phyloP scores from a whole-genome alignment of 2,797 vertebrate species.

The Channa striata region DNA sequence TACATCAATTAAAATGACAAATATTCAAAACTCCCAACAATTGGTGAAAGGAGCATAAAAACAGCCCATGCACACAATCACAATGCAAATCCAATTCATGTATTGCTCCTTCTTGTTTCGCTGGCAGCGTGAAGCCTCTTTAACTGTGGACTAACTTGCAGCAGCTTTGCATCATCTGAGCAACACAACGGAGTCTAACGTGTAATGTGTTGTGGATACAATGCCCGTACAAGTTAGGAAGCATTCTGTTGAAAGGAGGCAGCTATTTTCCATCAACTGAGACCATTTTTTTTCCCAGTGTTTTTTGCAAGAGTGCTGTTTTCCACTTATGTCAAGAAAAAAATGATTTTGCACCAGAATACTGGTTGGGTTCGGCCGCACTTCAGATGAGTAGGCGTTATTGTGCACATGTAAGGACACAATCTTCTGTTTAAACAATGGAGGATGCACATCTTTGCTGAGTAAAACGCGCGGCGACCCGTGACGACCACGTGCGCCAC shows the following conservation, averaged over 20 bases:
- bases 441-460: constrained; percentile 6
- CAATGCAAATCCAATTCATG: constrained; percentile 5
- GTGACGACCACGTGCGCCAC: constrained; percentile 20
- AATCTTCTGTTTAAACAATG: constrained; percentile 3
- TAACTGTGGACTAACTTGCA: constrained; percentile 61
- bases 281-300: constrained; percentile 1
- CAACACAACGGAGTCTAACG: constrained; percentile 39
- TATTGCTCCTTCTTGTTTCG: constrained; percentile 28
- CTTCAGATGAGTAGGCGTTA: neutral
- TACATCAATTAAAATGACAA: constrained; percentile 37
- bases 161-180: constrained; percentile 73
- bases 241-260: constrained; percentile 35
- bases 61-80: constrained; percentile 1
- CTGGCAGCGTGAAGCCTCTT: constrained; percentile 37
- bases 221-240: constrained; percentile 49
- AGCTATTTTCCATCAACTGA: constrained; percentile 10
- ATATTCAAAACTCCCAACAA: constrained; percentile 18
- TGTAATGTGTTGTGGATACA: constrained; percentile 38
- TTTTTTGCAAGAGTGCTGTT: constrained; percentile 15
- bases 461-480: constrained; percentile 3
- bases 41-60: neutral
- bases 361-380: constrained; percentile 6
- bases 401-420: neutral
- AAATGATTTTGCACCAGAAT: neutral
- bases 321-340: constrained; percentile 8